Evolutionary conservation across 2,797 vertebrate genomes (phyloP).

Genomic region (Trematomus bernacchii): DNA sequence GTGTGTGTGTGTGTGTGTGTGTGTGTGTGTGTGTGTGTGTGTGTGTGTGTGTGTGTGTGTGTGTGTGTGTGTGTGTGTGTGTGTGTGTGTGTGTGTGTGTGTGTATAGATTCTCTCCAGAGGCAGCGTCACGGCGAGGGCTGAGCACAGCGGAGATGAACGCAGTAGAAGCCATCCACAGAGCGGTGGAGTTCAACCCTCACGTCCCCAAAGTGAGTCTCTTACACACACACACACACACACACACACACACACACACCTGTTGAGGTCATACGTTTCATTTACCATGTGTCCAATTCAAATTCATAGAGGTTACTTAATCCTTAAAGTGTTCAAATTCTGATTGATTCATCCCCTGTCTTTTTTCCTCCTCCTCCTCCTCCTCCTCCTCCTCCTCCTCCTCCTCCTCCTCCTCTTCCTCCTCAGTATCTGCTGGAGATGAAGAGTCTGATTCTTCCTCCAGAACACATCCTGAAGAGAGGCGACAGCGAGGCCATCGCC

Average conservation of each 20-base stretch:
- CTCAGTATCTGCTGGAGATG: slow-evolving; percentile 99
- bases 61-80: slow-evolving; percentile 16
- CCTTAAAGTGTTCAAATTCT: no score
- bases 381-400: slow-evolving; percentile 57
- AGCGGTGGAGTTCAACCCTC: slow-evolving; percentile 99
- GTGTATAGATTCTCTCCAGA: slow-evolving; percentile 94
- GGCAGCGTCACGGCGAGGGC: slow-evolving; percentile 94
- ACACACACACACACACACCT: neutral
- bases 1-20: no score
- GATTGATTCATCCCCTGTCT: no score
- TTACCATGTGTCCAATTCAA: no score
- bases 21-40: no score
- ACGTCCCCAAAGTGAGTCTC: slow-evolving; percentile 94
- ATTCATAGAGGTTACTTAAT: no score
- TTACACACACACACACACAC: neutral
- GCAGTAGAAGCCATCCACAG: slow-evolving; percentile 99
- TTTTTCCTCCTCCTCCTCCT: neutral
- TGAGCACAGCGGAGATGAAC: slow-evolving; percentile 99
- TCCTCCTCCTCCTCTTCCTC: slow-evolving; percentile 23
- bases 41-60: neutral
- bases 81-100: slow-evolving; percentile 6
- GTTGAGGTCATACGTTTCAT: no score
- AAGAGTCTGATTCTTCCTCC: slow-evolving; percentile 99
- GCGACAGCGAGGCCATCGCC: slow-evolving; percentile 98
- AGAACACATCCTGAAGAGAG: slow-evolving; percentile 98